Conservation (phyloP, 2,797 vertebrate genomes). For the Chelon auratus region DNA sequence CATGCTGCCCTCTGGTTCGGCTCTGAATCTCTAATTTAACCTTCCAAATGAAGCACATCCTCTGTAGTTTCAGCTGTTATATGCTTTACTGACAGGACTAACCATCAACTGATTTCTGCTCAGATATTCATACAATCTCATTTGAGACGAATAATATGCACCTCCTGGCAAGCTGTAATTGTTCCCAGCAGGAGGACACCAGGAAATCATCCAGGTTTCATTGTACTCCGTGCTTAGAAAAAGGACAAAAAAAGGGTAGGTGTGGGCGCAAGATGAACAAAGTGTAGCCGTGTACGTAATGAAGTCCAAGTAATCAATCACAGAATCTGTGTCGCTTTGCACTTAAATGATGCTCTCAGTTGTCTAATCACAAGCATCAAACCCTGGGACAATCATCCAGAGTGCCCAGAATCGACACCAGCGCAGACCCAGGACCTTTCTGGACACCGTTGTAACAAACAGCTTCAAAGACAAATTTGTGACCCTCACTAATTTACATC, state of each 20-base stretch:
- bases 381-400: slow-evolving; percentile 4
- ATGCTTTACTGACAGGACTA: not conserved
- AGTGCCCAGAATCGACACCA: slow-evolving; percentile 3
- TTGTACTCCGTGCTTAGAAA: slow-evolving; percentile 8
- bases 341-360: slow-evolving; percentile 29
- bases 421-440: not conserved
- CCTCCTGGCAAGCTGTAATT: slow-evolving; percentile 1
- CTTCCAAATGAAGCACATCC: not conserved
- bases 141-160: slow-evolving; percentile 18
- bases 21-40: not conserved
- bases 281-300: slow-evolving; percentile 28
- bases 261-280: slow-evolving; percentile 7
- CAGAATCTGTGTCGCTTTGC: slow-evolving; percentile 23
- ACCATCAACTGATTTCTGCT: not conserved
- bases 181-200: slow-evolving; percentile 16
- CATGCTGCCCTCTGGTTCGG: not conserved
- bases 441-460: slow-evolving; percentile 18
- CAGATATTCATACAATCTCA: not conserved
- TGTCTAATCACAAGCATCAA: slow-evolving; percentile 24
- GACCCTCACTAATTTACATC: not conserved
- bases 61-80: too few relatives aligned
- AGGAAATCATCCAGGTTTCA: not conserved
- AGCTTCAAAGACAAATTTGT: not conserved
- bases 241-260: not conserved
- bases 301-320: slow-evolving; percentile 42